Evolutionary conservation across 2,888 invertebrate genomes (phyloP).

Genomic region (Sinodicranocentrus sp.): DNA sequence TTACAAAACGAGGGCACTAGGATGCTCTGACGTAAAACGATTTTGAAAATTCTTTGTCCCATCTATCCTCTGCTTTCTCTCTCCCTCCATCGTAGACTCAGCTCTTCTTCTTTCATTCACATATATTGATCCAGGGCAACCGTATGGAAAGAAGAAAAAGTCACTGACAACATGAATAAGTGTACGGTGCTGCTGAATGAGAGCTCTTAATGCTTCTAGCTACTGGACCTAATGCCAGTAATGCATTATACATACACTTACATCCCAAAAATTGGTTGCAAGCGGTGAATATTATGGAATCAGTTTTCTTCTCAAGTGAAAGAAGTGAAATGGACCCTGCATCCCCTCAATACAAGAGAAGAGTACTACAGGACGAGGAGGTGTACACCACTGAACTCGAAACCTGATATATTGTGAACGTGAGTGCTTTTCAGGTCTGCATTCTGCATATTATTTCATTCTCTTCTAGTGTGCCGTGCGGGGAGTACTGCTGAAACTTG

Average conservation of each 20-base stretch:
- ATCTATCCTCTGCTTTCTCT: conserved; percentile 8
- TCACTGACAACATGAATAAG: conserved; percentile 3
- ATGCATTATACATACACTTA: neutral
- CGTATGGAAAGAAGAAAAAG: conserved; percentile 39
- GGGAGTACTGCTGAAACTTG: no score
- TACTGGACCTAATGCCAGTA: neutral
- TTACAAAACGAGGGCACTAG: conserved; percentile 44
- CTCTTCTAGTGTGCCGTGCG: no score
- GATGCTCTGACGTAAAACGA: conserved; percentile 68
- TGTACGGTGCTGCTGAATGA: neutral
- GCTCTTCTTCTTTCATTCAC: conserved; percentile 65
- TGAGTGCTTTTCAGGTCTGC: no score
- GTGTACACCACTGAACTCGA: neutral
- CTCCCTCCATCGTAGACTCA: conserved; percentile 49
- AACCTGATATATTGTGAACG: no score
- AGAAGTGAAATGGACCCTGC: neutral
- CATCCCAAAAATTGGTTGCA: neutral
- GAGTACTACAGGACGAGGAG: neutral
- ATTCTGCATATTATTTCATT: no score
- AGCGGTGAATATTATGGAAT: neutral
- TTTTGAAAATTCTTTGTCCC: conserved; percentile 59
- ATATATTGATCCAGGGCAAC: conserved; percentile 61
- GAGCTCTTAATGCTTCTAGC: neutral
- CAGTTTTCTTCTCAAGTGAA: neutral
- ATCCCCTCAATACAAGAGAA: neutral